phyloP scores from a whole-genome alignment of 2,113 vertebrate species.

The Buteo buteo region DNA sequence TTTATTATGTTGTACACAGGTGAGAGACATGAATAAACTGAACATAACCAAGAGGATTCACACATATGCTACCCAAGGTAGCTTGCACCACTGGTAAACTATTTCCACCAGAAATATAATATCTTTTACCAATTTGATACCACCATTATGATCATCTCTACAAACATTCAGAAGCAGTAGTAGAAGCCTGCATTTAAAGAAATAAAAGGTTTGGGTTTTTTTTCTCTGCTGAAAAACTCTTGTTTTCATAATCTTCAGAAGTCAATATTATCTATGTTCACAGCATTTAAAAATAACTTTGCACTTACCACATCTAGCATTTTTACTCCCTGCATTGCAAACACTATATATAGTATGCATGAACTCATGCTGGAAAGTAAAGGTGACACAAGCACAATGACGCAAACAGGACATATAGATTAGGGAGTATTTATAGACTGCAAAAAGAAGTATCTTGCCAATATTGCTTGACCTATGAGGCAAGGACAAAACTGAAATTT shows the following conservation, averaged over 20 bases:
- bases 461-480: background rate
- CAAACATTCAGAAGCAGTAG: background rate
- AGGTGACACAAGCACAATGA: slow-evolving; percentile 30
- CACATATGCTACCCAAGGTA: background rate
- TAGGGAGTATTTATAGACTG: slow-evolving; percentile 27
- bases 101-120: background rate
- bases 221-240: background rate
- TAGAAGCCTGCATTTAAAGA: background rate
- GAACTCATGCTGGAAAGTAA: background rate
- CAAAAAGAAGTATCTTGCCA: background rate
- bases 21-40: background rate
- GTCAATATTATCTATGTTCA: background rate
- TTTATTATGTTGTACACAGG: background rate
- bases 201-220: background rate
- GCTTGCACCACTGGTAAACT: background rate
- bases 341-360: background rate
- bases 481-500: background rate
- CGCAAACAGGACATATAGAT: background rate
- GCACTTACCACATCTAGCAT: background rate
- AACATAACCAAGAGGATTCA: background rate
- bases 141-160: background rate
- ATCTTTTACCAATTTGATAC: background rate
- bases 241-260: background rate
- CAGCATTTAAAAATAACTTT: background rate
- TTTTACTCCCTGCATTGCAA: background rate